Evolutionary conservation across 2,797 vertebrate species (phyloP), one percentile per base, ranked within the genome.

Genomic region (Manis crassicaudata): DNA sequence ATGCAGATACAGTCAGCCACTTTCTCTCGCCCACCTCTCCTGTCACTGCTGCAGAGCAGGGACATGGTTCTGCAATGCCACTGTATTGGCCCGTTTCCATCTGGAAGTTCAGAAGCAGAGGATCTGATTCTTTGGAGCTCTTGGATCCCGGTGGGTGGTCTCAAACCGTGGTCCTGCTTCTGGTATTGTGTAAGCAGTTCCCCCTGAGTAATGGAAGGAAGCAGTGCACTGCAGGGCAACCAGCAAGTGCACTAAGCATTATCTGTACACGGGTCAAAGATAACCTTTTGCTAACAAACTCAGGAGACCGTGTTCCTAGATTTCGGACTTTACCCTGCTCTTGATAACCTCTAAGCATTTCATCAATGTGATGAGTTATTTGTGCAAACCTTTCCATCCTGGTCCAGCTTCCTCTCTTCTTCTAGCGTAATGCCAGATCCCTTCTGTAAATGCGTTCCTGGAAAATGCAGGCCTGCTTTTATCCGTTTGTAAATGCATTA

Each of bases 271-370:
- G n/a, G 23, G n/a, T 60, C 35, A 62, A 12, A 58, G 56, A 76
- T 52, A n/a, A 9, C 3, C 18, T 52, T 65, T 27, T 43, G 5
- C 80, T 54, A 2, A 50, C 4, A 3, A 29, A 2, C 9, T 13
- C n/a, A 11, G 32, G 17, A 54, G 20, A 1, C 12, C 21, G 0
- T 1, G 0, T 43, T n/a, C 52, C 1, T 20, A 3, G 13, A n/a
- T 7, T 40, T 75, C 62, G 29, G 46, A 73, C 75, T 14, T 67
- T 43, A 9, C 21, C 29, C 37, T 0, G n/a, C 37, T 87, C 37
- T 40, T 40, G 37, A 40, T 40, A 40, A 40, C 37, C 37, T 40
- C 40, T 1, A 0, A 35, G 18, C 13, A 13, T 40, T 56, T 27
- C 3, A 1, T n/a, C 8, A 1, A 3, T 5, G 12, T 21, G 77